phyloP scores from a whole-genome alignment of 2,888 invertebrate genomes.

The Orthosia gracilis region DNA sequence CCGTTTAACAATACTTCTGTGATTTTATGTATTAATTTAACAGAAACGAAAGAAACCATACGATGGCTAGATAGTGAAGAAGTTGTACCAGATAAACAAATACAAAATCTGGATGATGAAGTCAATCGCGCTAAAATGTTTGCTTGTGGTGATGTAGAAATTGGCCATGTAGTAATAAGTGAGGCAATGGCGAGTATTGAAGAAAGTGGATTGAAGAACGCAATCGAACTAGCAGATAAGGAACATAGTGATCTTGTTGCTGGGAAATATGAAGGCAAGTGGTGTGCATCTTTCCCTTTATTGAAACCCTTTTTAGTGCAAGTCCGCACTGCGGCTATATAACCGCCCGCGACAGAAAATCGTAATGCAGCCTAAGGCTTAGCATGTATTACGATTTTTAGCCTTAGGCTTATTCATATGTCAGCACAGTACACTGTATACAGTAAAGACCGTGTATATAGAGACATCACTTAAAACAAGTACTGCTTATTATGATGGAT shows the following conservation, averaged over 20 bases:
- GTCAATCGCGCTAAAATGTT: conserved; percentile 84
- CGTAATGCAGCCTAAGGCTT: too few species aligned
- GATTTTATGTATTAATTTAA: not conserved
- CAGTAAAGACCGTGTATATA: too few species aligned
- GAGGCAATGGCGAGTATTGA: conserved; percentile 79
- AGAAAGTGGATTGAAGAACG: conserved; percentile 79
- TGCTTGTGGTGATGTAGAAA: conserved; percentile 83
- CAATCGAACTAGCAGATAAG: conserved; percentile 90
- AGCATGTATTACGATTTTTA: too few species aligned
- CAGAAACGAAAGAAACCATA: conserved; percentile 66
- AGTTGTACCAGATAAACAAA: conserved; percentile 76
- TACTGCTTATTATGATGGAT: too few species aligned
- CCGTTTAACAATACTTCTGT: not conserved
- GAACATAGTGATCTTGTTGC: conserved; percentile 94
- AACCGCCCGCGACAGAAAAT: too few species aligned
- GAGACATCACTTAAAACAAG: too few species aligned
- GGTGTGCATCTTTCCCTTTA: conserved; percentile 6
- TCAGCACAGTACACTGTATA: not conserved
- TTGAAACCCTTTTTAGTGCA: not conserved
- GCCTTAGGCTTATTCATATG: not conserved
- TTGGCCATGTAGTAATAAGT: conserved; percentile 86
- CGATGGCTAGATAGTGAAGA: conserved; percentile 81
- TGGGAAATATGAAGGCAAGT: conserved; percentile 95
- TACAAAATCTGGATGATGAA: conserved; percentile 76
- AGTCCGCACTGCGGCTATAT: too few species aligned